phyloP scores from a whole-genome alignment of 2,797 vertebrate species.

The Arremon aurantiirostris region DNA sequence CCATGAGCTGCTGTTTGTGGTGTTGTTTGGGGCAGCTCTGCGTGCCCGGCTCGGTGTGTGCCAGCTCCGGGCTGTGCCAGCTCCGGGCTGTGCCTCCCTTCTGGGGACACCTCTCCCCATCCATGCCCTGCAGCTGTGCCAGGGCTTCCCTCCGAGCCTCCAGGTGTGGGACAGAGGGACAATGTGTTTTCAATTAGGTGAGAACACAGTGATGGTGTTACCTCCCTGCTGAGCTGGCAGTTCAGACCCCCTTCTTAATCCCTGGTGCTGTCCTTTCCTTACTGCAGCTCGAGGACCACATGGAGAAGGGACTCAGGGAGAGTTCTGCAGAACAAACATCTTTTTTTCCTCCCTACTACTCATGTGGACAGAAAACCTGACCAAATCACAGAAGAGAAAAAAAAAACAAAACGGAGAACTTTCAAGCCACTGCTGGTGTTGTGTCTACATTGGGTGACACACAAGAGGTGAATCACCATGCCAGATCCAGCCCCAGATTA shows the following conservation, averaged over 20 bases:
- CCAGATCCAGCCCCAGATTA: neutral
- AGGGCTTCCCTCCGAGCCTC: neutral
- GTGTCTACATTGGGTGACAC: rapidly evolving
- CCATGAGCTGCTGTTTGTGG: neutral
- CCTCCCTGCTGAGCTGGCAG: neutral
- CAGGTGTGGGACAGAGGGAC: neutral
- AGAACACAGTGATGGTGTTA: neutral
- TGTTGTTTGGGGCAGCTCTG: neutral
- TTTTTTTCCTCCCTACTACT: neutral
- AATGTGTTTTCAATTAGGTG: slow-evolving; percentile 42
- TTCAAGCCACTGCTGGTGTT: neutral
- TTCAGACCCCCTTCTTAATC: neutral
- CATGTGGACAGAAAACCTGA: neutral
- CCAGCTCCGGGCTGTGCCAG: slow-evolving; percentile 35
- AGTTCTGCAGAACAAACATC: neutral
- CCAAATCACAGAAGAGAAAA: neutral
- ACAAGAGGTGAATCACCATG: neutral
- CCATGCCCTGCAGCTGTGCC: neutral
- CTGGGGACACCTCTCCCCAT: slow-evolving; percentile 40
- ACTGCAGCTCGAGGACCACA: neutral
- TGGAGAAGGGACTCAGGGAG: neutral
- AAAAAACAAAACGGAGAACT: neutral
- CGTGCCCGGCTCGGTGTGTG: rapidly evolving
- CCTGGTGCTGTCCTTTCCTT: neutral
- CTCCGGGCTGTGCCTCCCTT: slow-evolving; percentile 32